Evolutionary conservation across 2,888 invertebrate species (phyloP).

Genomic region (Corbicula japonica): DNA sequence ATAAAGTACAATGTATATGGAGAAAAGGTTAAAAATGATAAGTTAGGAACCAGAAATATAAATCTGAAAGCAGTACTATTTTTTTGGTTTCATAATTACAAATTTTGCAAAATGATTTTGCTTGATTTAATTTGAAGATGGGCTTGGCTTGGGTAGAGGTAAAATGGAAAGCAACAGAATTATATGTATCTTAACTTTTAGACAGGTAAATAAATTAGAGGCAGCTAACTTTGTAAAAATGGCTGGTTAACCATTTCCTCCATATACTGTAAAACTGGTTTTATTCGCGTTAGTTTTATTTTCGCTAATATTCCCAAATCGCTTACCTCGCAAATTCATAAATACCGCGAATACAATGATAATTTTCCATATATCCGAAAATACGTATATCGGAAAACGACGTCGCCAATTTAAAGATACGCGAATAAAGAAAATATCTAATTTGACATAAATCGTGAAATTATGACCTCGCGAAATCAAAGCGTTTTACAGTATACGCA

Average conservation of each 20-base stretch:
- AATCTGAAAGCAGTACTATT: too few relatives aligned
- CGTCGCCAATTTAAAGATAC: too few relatives aligned
- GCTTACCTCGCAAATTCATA: background rate
- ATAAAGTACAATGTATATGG: too few relatives aligned
- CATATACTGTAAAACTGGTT: background rate
- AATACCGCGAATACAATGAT: background rate
- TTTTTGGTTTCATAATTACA: background rate
- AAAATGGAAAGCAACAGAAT: slow-evolving; percentile 12
- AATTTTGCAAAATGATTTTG: background rate
- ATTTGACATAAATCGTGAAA: too few relatives aligned
- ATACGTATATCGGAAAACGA: too few relatives aligned
- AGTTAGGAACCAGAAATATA: too few relatives aligned
- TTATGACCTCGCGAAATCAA: too few relatives aligned
- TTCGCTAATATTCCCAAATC: background rate
- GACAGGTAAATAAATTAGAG: slow-evolving; percentile 5
- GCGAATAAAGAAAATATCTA: too few relatives aligned
- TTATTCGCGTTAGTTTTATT: background rate
- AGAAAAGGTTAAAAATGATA: too few relatives aligned
- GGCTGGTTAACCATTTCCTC: background rate
- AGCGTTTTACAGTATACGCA: too few relatives aligned
- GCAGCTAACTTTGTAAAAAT: slow-evolving; percentile 1
- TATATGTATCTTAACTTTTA: slow-evolving; percentile 8
- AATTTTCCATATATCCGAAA: slow-evolving; percentile 1
- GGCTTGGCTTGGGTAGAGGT: background rate
- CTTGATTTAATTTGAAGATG: background rate